phyloP scores from a whole-genome alignment of 2,797 vertebrate species.

The Thamnophis elegans region DNA sequence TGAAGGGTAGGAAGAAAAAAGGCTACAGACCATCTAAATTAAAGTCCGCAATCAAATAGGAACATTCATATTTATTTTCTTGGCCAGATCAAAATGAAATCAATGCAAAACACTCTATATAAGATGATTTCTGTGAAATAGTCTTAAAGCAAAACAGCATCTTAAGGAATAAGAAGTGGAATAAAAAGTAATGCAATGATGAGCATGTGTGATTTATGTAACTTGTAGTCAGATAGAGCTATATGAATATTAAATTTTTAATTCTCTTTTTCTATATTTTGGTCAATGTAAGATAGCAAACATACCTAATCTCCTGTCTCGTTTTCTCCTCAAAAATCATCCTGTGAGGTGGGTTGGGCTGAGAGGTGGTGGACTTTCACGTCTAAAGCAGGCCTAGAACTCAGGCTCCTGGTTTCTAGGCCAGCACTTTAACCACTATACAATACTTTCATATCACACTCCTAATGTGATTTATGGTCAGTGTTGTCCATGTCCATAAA shows the following conservation, averaged over 20 bases:
- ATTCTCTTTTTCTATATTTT: neutral
- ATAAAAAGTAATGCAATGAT: neutral
- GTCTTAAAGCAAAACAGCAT: neutral
- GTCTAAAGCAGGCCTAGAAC: neutral
- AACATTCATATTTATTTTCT: neutral
- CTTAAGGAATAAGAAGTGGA: neutral
- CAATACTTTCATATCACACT: neutral
- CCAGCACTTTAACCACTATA: neutral
- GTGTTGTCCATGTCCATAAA: neutral
- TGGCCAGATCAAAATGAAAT: neutral
- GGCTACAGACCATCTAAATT: neutral
- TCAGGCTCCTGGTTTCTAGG: neutral
- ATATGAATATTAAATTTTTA: neutral
- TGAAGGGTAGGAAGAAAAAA: neutral
- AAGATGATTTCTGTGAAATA: neutral
- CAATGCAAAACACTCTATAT: neutral
- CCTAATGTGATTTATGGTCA: neutral
- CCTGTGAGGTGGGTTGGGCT: neutral
- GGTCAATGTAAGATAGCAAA: neutral
- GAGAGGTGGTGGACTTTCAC: neutral
- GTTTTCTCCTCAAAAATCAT: neutral
- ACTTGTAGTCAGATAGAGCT: neutral
- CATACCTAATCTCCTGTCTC: neutral
- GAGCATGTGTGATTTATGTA: neutral
- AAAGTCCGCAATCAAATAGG: neutral